These are phyloP conservation scores for Gopherus flavomarginatus DNA, from an alignment of 2,113 vertebrate genomes.

Conservation along the genomic window DNA sequence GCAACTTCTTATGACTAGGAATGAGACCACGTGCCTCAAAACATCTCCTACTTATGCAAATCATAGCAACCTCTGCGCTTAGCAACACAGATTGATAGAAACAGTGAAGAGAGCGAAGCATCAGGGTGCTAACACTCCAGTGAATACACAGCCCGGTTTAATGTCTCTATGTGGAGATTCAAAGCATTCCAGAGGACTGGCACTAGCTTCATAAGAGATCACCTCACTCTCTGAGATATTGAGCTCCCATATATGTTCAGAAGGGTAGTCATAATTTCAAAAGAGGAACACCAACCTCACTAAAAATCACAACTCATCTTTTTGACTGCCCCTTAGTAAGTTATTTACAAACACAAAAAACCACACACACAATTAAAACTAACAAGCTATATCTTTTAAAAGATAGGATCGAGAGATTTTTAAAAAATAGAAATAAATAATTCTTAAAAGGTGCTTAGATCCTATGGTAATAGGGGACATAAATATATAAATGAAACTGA, in stretches of 20 bases:
- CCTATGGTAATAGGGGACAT: not conserved
- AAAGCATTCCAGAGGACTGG: accelerated
- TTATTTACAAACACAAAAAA: not conserved
- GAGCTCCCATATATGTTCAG: not conserved
- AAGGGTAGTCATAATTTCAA: not conserved
- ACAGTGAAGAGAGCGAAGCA: not conserved
- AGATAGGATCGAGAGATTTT: too few species aligned
- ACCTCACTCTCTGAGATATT: not conserved
- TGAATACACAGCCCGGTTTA: not conserved
- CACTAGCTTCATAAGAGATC: not conserved
- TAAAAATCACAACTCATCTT: not conserved
- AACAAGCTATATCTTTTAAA: too few species aligned
- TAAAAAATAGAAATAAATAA: not conserved
- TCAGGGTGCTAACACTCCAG: not conserved
- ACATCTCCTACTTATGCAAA: not conserved
- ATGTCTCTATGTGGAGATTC: not conserved
- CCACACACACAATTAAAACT: too few species aligned
- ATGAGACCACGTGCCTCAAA: not conserved
- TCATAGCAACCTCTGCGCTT: not conserved
- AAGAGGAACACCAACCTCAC: not conserved
- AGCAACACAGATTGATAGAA: not conserved
- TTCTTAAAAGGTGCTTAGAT: not conserved
- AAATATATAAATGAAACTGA: not conserved
- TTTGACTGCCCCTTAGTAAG: not conserved
- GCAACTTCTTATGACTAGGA: not conserved